Evolutionary conservation across 2,113 vertebrate species (phyloP).

Genomic region (Thinocorus orbignyianus): DNA sequence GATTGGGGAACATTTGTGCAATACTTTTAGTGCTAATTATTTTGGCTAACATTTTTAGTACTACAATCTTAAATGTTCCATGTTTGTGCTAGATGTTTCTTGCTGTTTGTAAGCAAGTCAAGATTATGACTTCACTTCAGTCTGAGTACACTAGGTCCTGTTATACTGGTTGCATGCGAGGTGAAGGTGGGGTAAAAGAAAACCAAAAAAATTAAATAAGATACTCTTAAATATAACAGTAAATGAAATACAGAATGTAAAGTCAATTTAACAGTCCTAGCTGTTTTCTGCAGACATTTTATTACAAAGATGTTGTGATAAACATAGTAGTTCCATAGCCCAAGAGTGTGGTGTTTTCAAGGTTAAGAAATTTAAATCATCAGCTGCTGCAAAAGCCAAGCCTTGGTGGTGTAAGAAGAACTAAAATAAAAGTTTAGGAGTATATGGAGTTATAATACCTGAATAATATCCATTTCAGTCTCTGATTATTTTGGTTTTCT

Average conservation of each 20-base stretch:
- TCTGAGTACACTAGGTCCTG: background rate
- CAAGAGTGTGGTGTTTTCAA: background rate
- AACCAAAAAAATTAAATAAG: background rate
- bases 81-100: background rate
- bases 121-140: background rate
- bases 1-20: rapidly evolving
- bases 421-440: constrained; percentile 39
- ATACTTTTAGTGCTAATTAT: background rate
- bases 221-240: background rate
- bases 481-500: constrained; percentile 23
- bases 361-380: background rate
- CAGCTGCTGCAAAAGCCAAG: background rate
- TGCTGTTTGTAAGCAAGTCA: background rate
- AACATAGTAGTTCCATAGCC: background rate
- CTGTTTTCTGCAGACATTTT: background rate
- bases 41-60: background rate
- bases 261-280: background rate
- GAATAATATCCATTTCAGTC: constrained; percentile 37
- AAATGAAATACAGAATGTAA: background rate
- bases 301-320: background rate
- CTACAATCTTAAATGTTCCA: background rate
- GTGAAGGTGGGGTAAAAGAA: background rate
- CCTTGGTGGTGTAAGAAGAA: constrained; percentile 29
- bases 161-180: background rate
- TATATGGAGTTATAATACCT: constrained; percentile 32